These are phyloP conservation scores for Rhinichthys osculus DNA, from an alignment of 2,797 vertebrate genomes.

Conservation along the genomic window DNA sequence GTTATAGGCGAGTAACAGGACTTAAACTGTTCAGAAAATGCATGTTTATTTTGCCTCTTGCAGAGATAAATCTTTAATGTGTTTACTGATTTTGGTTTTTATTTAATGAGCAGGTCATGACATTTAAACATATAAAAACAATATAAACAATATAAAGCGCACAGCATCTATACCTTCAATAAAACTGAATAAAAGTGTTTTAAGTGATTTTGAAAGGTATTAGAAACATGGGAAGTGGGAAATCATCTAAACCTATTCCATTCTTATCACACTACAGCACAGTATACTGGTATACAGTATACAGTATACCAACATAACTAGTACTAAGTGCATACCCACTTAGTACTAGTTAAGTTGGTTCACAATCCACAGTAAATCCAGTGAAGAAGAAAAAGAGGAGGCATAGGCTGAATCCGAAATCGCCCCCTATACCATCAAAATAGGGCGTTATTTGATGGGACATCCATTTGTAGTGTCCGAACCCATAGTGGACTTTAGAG, in stretches of 20 bases:
- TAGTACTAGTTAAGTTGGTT: not conserved
- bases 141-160: not conserved
- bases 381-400: not conserved
- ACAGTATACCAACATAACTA: too few relatives aligned
- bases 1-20: not conserved
- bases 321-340: too few relatives aligned
- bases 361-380: not conserved
- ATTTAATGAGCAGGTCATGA: not conserved
- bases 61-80: not conserved
- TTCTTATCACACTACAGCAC: not conserved
- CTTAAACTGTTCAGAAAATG: not conserved
- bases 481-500: too few relatives aligned
- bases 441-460: too few relatives aligned
- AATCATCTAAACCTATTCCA: not conserved
- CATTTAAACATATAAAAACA: not conserved
- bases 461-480: too few relatives aligned
- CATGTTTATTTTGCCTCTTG: not conserved
- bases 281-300: not conserved
- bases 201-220: not conserved
- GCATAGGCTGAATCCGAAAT: not conserved
- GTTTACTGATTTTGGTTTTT: not conserved
- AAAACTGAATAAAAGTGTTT: too few relatives aligned
- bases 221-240: not conserved
- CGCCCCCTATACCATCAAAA: too few relatives aligned
- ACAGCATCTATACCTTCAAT: too few relatives aligned